These are phyloP conservation scores for Heliothis virescens DNA, from an alignment of 1,140 invertebrate genomes.

Conservation along the genomic window DNA sequence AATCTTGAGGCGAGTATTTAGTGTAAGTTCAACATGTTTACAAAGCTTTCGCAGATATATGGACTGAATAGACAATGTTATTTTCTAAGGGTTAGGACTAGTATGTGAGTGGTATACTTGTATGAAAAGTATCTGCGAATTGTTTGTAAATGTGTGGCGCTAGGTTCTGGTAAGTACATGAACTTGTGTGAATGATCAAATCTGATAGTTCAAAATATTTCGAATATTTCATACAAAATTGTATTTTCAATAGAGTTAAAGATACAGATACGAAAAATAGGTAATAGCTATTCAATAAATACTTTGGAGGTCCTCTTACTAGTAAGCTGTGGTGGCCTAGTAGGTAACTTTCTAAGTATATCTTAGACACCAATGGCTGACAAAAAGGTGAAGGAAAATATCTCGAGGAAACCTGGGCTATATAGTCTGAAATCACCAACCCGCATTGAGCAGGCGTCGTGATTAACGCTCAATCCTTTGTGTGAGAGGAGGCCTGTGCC, in stretches of 20 bases:
- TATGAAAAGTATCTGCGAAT: background rate
- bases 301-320: too few species aligned
- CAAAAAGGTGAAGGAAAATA: too few species aligned
- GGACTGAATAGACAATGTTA: slow-evolving; percentile 13
- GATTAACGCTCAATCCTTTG: too few species aligned
- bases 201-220: background rate
- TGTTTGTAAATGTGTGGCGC: slow-evolving; percentile 7
- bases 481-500: too few species aligned
- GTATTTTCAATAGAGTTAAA: background rate
- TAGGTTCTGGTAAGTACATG: background rate
- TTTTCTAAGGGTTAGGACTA: background rate
- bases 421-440: too few species aligned
- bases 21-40: slow-evolving; percentile 7
- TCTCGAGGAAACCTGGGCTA: too few species aligned
- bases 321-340: too few species aligned
- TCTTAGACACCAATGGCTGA: too few species aligned
- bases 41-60: background rate
- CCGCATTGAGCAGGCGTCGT: too few species aligned
- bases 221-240: background rate
- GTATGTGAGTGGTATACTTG: background rate
- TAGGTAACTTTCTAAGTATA: too few species aligned
- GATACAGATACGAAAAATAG: background rate
- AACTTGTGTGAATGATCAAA: background rate
- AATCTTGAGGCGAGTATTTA: background rate
- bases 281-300: too few species aligned